These are phyloP conservation scores for Hippasteria phrygiana DNA, from an alignment of 53 echinoderm and acorn worm species.

Conservation along the genomic window DNA sequence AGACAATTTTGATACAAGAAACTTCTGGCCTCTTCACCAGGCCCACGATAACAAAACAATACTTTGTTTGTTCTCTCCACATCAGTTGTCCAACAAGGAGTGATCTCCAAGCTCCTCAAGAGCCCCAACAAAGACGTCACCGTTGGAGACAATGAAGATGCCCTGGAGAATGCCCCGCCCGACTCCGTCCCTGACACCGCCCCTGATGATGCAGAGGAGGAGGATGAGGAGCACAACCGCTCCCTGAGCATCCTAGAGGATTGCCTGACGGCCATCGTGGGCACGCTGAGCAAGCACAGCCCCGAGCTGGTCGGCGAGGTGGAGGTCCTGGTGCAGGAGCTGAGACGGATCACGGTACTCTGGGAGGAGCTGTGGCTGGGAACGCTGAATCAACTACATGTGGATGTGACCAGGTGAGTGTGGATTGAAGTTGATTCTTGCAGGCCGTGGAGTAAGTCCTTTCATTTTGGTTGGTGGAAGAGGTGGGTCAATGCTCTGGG, in stretches of 20 bases:
- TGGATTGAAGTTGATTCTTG: not conserved
- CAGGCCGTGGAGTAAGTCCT: not conserved
- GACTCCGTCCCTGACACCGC: not conserved
- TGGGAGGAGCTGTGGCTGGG: constrained; percentile 99
- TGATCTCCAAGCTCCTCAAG: constrained; percentile 79
- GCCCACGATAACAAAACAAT: not conserved
- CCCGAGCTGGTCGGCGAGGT: constrained; percentile 81
- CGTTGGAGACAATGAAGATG: not conserved
- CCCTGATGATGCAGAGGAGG: constrained; percentile 66
- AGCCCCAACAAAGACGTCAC: constrained; percentile 72
- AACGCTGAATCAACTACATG: constrained; percentile 90
- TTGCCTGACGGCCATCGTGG: constrained; percentile 83
- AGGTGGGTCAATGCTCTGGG: constrained; percentile 56
- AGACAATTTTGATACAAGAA: not conserved
- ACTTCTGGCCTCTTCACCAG: not conserved
- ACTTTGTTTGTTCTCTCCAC: not conserved
- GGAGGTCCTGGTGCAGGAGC: constrained; percentile 84
- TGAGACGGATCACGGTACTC: constrained; percentile 89
- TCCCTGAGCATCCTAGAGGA: constrained; percentile 93
- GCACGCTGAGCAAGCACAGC: constrained; percentile 84
- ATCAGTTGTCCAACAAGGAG: constrained; percentile 60
- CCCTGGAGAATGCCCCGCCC: constrained; percentile 5
- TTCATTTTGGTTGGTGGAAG: too few relatives aligned
- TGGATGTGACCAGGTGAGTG: constrained; percentile 88
- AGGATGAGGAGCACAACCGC: constrained; percentile 84